Evolutionary conservation across 2,888 invertebrate species (phyloP), one percentile per base, ranked within the genome.

Genomic region (Dione vanillae): DNA sequence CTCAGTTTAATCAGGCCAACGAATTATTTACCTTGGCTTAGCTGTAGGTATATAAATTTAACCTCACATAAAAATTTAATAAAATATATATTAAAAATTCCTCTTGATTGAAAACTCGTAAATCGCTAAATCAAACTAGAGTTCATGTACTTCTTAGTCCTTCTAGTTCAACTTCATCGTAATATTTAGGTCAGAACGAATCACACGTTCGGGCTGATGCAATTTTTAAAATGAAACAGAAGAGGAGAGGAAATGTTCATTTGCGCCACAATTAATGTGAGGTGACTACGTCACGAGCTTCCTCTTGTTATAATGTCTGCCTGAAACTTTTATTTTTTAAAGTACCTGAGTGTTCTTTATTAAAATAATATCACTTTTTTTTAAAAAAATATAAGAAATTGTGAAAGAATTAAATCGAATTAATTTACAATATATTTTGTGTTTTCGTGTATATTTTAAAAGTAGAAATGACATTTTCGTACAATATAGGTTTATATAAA

Each of bases 141-240:
- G 75, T 73, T 73, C 73, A 75, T 69, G 67, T 65, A 76, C 76
- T 76, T 76, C 74, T 69, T 58, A 65, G 71, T 65, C 5, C 27
- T 27, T 27, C 27, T 27, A 71, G 72, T 69, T 76, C 78, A 74
- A 76, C 64, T 70, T 58, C 78, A 79, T 77, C 79, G 77, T 82
- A 81, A 84, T 83, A 86, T 86, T 83, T 82, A 82, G 86, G 87
- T 87, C 85, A 83, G 77, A 76, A 76, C 78, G 78, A 79, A 79
- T 77, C 77, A 79, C 84, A 82, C 84, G 82, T 85, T 77, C 79
- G 75, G 72, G 72, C 69, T 76, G 79, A 77, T 81, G 83, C 79
- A 83, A 85, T 86, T 83, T 84, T 78, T 74, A 79, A 86, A 86
- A 83, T 83, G 78, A 83, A 86, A 85, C 79, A 52, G 61, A 62